Base-by-base conservation (phyloP, 1,140 invertebrate species). In the Zaprionus ornatus region DNA sequence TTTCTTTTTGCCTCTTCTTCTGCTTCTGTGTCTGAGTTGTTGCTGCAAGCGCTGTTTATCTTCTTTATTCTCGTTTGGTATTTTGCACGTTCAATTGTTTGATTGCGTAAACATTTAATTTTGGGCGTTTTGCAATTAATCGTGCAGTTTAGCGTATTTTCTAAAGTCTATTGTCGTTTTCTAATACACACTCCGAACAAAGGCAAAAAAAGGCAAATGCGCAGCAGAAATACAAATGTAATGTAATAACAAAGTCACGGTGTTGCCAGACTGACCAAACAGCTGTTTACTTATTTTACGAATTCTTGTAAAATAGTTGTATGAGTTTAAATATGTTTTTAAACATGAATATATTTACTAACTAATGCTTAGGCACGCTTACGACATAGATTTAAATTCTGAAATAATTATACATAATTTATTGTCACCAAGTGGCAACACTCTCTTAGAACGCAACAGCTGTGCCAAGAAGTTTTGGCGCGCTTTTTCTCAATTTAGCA, bases 191-290 rank as follows among this genome's bases (percentile, higher is more conserved):
- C 60, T 79, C 56, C 62, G 80, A 79, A 88, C 85, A 88, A 88
- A 88, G 85, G 73, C 81, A 57, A 84, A 76, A 76, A 77, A 67
- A 73, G 62, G 56, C 69, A 77, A 77, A 90, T 88, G 85, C 85
- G 85, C 85, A 88, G 85, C 82, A 88, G 85, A 90, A 90, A 87
- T 77, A 77, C 74, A 88, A 88, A 85, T 88, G 85, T 85, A 82
- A 88, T 88, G 74, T 73, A 88, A 88, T 88, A 88, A 88, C 85
- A 88, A 88, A 84, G 55, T 74, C 19, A 9, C 7, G 13, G 72
- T 29, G 72, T 79, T 88, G 85, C 85, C 85, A 62, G 68, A 84
- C 54, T 32, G 29, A 17, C 3, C 21, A 4, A 48, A 63, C 84
- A 87, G 84, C 84, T 90, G 83, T 72, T 87, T 29, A 37, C 35